phyloP scores from a whole-genome alignment of 2,113 vertebrate genomes.

The Pelvicachromis taeniatus region DNA sequence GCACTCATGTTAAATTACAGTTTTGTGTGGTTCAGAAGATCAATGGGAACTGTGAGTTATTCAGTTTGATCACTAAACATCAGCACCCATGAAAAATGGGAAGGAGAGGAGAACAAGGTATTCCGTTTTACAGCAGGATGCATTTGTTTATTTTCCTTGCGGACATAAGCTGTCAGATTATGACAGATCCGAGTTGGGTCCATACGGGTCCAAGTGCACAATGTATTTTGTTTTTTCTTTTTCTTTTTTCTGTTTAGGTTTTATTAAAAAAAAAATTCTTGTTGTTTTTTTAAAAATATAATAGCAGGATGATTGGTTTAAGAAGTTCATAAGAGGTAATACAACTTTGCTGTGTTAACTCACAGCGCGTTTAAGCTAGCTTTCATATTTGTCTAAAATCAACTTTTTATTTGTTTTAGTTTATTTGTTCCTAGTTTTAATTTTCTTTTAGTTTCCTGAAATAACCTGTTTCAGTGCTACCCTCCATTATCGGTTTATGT shows the following conservation, averaged over 20 bases:
- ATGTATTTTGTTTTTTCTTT: not conserved
- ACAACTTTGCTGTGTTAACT: not conserved
- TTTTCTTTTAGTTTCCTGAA: not conserved
- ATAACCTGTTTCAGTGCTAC: not conserved
- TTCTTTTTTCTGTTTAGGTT: not conserved
- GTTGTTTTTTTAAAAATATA: not conserved
- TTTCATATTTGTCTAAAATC: not conserved
- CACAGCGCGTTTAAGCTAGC: fast-evolving
- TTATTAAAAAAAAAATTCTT: not conserved
- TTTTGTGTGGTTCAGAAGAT: not conserved
- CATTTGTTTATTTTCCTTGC: not conserved
- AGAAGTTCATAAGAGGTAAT: fast-evolving
- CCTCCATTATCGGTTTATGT: not conserved
- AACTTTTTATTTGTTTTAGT: not conserved
- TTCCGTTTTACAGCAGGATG: not conserved
- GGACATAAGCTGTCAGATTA: not conserved
- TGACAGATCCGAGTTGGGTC: not conserved
- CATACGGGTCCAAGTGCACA: no score
- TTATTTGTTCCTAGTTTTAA: not conserved
- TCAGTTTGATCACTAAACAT: not conserved
- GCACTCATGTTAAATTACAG: not conserved
- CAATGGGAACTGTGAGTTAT: not conserved
- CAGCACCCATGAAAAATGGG: not conserved
- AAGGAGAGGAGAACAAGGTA: fast-evolving
- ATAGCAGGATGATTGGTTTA: not conserved